Evolutionary conservation across 2,797 vertebrate species (phyloP).

Genomic region (Sphaeramia orbicularis): DNA sequence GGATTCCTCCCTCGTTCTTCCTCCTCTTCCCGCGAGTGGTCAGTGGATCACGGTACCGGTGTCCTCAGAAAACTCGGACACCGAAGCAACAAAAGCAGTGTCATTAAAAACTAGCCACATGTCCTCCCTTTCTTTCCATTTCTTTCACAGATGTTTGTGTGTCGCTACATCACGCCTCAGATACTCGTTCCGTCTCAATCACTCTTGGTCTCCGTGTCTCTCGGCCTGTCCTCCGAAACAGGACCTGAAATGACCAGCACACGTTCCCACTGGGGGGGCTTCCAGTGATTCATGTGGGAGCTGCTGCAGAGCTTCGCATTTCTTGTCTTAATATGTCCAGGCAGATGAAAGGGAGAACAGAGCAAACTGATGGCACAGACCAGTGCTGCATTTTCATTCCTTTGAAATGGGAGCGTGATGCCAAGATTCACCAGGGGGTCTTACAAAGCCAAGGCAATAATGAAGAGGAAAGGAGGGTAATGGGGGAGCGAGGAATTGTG

Average conservation of each 20-base stretch:
- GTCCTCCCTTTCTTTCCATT: conserved; percentile 4
- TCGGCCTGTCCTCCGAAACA: conserved; percentile 17
- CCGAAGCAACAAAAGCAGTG: conserved; percentile 30
- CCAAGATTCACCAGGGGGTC: conserved; percentile 73
- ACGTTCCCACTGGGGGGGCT: conserved; percentile 67
- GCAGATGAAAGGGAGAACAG: conserved; percentile 72
- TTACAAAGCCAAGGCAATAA: conserved; percentile 66
- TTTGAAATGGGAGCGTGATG: conserved; percentile 71
- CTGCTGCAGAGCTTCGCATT: conserved; percentile 62
- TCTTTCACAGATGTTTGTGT: conserved; percentile 24
- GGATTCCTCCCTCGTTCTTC: background rate
- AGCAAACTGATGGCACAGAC: conserved; percentile 71
- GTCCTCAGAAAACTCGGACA: conserved; percentile 53
- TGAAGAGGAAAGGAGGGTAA: conserved; percentile 58
- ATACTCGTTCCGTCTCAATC: conserved; percentile 21
- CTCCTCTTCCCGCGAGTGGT: conserved; percentile 21
- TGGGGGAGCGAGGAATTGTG: conserved; percentile 28
- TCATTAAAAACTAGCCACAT: conserved; percentile 35
- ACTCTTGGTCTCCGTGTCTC: conserved; percentile 8
- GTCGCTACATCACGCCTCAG: conserved; percentile 15
- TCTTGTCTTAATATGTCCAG: conserved; percentile 73
- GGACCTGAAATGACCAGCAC: conserved; percentile 72
- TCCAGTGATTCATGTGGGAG: conserved; percentile 66
- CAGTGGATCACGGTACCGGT: conserved; percentile 39
- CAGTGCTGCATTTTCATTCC: conserved; percentile 69